These are phyloP conservation scores for Cygnus olor DNA, from an alignment of 2,797 vertebrate genomes.

Conservation along the genomic window DNA sequence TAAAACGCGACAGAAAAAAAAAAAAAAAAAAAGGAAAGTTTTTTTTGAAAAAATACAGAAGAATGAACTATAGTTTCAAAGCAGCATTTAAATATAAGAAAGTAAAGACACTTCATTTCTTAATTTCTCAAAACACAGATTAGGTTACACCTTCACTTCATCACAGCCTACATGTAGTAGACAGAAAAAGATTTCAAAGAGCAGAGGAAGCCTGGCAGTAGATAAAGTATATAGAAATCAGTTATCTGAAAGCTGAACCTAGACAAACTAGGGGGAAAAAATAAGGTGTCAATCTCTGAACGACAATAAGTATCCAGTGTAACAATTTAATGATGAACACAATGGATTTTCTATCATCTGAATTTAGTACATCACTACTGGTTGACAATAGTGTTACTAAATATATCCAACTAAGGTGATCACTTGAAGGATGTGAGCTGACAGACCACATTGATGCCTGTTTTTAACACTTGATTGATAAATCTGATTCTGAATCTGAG, in stretches of 20 bases:
- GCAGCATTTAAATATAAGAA: neutral
- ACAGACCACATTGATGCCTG: neutral
- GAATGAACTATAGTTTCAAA: neutral
- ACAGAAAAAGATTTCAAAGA: neutral
- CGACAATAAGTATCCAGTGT: neutral
- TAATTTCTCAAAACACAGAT: neutral
- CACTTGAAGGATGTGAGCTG: neutral
- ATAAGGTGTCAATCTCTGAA: constrained; percentile 4
- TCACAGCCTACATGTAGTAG: neutral
- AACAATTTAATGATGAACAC: constrained; percentile 15
- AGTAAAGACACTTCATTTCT: neutral
- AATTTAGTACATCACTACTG: neutral
- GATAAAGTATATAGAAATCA: neutral
- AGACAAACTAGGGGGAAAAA: neutral
- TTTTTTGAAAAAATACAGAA: neutral
- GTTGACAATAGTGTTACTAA: neutral
- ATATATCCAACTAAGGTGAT: neutral
- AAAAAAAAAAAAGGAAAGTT: neutral
- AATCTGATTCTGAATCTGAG: neutral
- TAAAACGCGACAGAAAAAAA: neutral
- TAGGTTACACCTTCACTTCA: neutral
- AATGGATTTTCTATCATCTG: constrained; percentile 38
- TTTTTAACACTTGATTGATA: neutral
- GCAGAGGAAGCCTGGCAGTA: neutral
- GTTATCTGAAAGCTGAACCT: neutral